Evolutionary conservation across 1,140 invertebrate species (phyloP), one percentile per base, ranked within the genome.

Genomic region (Trichonephila inaurata): DNA sequence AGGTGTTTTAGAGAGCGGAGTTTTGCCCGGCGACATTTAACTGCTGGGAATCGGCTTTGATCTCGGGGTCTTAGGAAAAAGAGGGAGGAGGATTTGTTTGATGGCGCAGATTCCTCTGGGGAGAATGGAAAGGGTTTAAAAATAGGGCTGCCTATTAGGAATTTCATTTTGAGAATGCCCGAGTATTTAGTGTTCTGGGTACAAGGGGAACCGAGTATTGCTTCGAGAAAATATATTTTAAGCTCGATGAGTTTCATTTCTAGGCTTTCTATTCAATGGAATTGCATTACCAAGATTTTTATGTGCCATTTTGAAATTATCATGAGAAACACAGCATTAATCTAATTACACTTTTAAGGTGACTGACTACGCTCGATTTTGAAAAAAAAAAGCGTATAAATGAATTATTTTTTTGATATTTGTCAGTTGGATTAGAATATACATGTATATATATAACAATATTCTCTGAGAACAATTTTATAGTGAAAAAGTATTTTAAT

Each of bases 1-100:
- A 91, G 90, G 61, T 83, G 90, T 77, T 91, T 91, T 85, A 83
- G 69, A 83, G 89, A 19, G 51, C 7, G 33, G 33, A 58, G 66
- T 81, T 60, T 77, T 60, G 51, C 89, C 24, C 69, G 58, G 44
- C 51, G 44, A 77, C 69, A 81, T 90, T 77, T 90, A 81, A 90
- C 51, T 90, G 69, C 89, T 21, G 33, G 51, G 87, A 58, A n/a
- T 72, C 64, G 33, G 8, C 64, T 89, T 89, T 89, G 69, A 81
- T 81, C 24, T 60, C 33, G 51, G 21, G 28, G 16, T 83, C n/a
- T 24, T 51, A 58, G 44, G 44, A 58, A n/a, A 60, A 60, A 83
- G 82, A 60, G 82, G 82, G 7, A 58, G 82, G 44, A 24, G 82
- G 21, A 60, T 83, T 83, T 24, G 82, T 21, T 12, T 7, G 33